Evolutionary conservation across 2,888 invertebrate species (phyloP), one percentile per base, ranked within the genome.

Genomic region (Drosophila kuntzei): DNA sequence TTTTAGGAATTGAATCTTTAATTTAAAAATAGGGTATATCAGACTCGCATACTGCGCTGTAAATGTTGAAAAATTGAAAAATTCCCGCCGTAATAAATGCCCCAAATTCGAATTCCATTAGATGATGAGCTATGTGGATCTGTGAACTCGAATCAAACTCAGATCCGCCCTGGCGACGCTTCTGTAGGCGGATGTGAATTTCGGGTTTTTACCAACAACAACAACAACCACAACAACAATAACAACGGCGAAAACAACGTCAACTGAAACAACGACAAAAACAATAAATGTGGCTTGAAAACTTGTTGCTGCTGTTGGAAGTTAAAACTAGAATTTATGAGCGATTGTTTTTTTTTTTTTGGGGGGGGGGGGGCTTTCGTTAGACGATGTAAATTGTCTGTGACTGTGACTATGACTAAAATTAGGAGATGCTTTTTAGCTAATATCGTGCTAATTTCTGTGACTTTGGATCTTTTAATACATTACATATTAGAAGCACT

Each of bases 301-400:
- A 76, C 60, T 76, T 62, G 64, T 72, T 59, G 76, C 61, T 51
- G 71, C 60, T 47, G 53, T 53, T 80, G 60, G 44, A 62, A 71
- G 59, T 62, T 68, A 75, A 79, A 70, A 75, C 80, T 80, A 83
- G 80, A 80, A 83, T 80, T 79, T 75, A 72, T 70, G 62, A 63
- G 43, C 65, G 64, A 58, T 47, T 68, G 59, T 70, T n/a, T n/a
- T n/a, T n/a, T n/a, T n/a, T n/a, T n/a, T n/a, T n/a, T n/a, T n/a
- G n/a, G n/a, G n/a, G n/a, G n/a, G 57, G 47, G 63, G 63, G 47
- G 54, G 47, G 55, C 41, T 81, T 55, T 67, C 60, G 36, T 55
- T 60, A 50, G 43, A 7, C 72, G 46, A 44, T 76, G 76, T 81
- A 81, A 79, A 70, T 68, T 72, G 46, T 20, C 64, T 72, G 76